Evolutionary conservation across 2,113 vertebrate genomes (phyloP).

Genomic region (Oxygymnocypris stewartii): DNA sequence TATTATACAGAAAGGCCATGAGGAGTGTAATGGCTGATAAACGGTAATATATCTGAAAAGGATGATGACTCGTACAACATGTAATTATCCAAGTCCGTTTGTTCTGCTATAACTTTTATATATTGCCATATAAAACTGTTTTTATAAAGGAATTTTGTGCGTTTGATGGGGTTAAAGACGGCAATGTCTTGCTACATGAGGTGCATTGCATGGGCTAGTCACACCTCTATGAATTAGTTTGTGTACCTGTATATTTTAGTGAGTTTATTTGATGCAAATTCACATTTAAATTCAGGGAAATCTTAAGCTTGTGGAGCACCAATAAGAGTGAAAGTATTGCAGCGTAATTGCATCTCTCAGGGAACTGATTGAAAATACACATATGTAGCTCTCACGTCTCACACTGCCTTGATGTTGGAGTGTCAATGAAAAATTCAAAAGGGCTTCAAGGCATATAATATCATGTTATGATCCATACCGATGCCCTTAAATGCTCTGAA

Average conservation of each 20-base stretch:
- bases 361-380: conserved; percentile 31
- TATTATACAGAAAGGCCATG: neutral
- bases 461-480: conserved; percentile 18
- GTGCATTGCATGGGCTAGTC: neutral
- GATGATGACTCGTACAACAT: neutral
- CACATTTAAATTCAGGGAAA: neutral
- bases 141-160: neutral
- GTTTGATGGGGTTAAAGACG: neutral
- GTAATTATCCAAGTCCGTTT: conserved; percentile 14
- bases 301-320: neutral
- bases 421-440: conserved; percentile 39
- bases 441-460: conserved; percentile 42
- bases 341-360: conserved; percentile 23
- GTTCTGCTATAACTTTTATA: neutral
- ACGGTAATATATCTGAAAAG: conserved; percentile 5
- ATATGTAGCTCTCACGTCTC: neutral
- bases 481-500: conserved; percentile 48
- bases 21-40: conserved; percentile 15
- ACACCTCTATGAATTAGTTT: neutral
- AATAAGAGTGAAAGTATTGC: neutral
- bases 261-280: conserved; percentile 15
- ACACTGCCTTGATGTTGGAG: conserved; percentile 15
- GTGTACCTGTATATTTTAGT: too few species aligned
- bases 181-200: neutral
- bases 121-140: neutral